Evolutionary conservation across 2,797 vertebrate species (phyloP).

Genomic region (Agapornis canus): DNA sequence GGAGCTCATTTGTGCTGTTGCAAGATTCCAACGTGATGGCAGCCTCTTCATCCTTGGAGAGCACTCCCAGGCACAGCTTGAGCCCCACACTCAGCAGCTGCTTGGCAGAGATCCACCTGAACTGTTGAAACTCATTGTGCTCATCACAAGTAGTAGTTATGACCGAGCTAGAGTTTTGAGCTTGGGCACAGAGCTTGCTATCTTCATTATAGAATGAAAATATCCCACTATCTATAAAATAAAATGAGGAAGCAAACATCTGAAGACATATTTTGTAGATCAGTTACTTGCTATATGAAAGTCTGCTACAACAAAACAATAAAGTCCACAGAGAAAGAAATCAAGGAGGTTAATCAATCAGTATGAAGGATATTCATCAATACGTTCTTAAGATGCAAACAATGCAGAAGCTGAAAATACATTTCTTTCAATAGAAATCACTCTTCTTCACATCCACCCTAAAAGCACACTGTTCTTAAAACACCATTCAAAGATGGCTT

Average conservation of each 20-base stretch:
- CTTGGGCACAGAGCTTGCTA: conserved; percentile 86
- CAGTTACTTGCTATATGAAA: neutral
- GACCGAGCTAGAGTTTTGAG: conserved; percentile 70
- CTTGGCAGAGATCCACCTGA: conserved; percentile 86
- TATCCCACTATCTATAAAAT: conserved; percentile 75
- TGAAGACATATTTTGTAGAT: neutral
- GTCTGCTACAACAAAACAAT: neutral
- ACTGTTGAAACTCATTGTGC: conserved; percentile 81
- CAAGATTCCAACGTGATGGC: conserved; percentile 81
- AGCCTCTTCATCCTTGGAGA: conserved; percentile 78
- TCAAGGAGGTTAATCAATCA: neutral
- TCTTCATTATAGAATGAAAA: conserved; percentile 91
- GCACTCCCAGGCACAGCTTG: conserved; percentile 86
- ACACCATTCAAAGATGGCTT: neutral
- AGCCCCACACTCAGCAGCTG: conserved; percentile 86
- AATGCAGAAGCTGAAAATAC: neutral
- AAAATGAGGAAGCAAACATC: neutral
- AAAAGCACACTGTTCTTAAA: neutral
- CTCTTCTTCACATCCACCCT: neutral
- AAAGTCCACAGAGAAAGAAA: neutral
- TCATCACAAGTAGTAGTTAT: conserved; percentile 78
- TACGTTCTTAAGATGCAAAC: neutral
- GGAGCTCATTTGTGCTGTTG: conserved; percentile 81
- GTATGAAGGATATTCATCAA: neutral
- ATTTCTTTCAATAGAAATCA: neutral